Evolutionary conservation across 2,888 invertebrate genomes (phyloP).

Genomic region (Geotrupes spiniger): DNA sequence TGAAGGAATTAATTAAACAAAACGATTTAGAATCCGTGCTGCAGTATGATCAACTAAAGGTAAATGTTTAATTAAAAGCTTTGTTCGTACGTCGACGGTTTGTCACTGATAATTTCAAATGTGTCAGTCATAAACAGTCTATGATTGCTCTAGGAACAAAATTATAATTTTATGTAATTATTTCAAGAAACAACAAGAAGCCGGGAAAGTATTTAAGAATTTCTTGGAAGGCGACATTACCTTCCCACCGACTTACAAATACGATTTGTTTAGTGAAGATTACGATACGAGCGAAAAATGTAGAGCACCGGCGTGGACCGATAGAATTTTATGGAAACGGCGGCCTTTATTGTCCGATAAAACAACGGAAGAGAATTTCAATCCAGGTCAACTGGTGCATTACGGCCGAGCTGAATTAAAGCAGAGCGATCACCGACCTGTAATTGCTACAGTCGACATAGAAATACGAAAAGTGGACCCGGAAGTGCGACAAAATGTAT

Average conservation of each 20-base stretch:
- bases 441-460: conserved; percentile 85
- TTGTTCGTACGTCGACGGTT: conserved; percentile 1
- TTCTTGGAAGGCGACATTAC: conserved; percentile 89
- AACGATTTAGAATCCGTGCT: conserved; percentile 74
- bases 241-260: conserved; percentile 97
- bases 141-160: neutral
- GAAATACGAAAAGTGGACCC: conserved; percentile 81
- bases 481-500: conserved; percentile 72
- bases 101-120: neutral
- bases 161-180: conserved; percentile 13
- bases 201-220: conserved; percentile 84
- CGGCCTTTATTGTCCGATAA: conserved; percentile 69
- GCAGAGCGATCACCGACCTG: conserved; percentile 97
- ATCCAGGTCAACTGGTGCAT: conserved; percentile 74
- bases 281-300: conserved; percentile 99
- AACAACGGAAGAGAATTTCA: conserved; percentile 62
- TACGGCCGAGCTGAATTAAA: conserved; percentile 94
- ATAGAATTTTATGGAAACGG: conserved; percentile 91
- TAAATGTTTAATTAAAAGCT: conserved; percentile 31
- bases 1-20: conserved; percentile 77
- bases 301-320: conserved; percentile 97
- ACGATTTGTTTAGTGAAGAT: conserved; percentile 97
- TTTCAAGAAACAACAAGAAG: conserved; percentile 67
- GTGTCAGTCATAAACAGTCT: neutral
- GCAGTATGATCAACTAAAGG: conserved; percentile 82